Evolutionary conservation across 2,113 vertebrate genomes (phyloP).

Genomic region (Cavia aperea): DNA sequence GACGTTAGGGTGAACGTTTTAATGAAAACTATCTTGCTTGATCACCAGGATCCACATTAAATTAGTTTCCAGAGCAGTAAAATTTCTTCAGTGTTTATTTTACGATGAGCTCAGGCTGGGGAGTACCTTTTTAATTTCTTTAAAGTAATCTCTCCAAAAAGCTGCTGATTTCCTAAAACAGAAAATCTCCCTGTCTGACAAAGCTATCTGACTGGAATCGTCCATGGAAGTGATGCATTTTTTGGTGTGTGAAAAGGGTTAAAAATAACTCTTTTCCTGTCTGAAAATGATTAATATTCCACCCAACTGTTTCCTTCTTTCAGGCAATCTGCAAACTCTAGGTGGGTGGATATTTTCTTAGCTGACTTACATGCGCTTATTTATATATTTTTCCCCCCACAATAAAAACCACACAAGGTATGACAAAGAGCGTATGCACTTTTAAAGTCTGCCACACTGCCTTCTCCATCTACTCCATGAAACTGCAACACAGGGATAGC

Average conservation of each 20-base stretch:
- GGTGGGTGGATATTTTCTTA: constrained; percentile 78
- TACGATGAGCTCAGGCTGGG: neutral
- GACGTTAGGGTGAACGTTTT: neutral
- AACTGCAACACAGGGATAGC: constrained; percentile 10
- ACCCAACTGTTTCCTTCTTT: constrained; percentile 74
- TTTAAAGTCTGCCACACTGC: neutral
- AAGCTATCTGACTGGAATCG: neutral
- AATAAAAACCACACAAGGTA: constrained; percentile 60
- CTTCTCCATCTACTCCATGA: neutral
- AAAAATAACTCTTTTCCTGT: constrained; percentile 76
- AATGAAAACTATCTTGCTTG: constrained; percentile 6
- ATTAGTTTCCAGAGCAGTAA: neutral
- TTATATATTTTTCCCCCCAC: constrained; percentile 62
- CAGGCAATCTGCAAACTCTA: constrained; percentile 73
- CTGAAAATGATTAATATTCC: constrained; percentile 78
- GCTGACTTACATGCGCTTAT: constrained; percentile 68
- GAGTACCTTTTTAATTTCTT: neutral
- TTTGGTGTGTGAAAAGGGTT: constrained; percentile 73
- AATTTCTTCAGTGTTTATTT: neutral
- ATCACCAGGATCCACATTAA: neutral
- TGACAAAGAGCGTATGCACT: constrained; percentile 37
- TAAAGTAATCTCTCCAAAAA: neutral
- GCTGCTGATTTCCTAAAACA: neutral
- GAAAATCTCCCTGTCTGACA: neutral
- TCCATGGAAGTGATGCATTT: neutral